Conservation (phyloP, 2,113 vertebrate species). For the Mastomys natalensis region DNA sequence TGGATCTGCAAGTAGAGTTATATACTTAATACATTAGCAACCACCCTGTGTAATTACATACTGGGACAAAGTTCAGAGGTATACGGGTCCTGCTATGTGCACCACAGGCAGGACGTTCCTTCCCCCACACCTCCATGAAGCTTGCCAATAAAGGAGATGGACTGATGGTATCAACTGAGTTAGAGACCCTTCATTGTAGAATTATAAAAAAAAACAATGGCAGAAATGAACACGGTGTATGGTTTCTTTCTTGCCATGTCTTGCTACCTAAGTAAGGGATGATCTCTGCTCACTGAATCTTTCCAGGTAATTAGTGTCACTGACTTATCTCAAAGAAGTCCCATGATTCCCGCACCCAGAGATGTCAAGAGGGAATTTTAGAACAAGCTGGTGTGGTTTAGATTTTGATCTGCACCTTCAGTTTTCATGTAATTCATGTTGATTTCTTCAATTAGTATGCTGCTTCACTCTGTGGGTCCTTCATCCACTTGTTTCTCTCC, state of each 20-base stretch:
- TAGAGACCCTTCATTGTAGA: conserved; percentile 55
- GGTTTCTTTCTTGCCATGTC: conserved; percentile 6
- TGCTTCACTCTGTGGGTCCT: conserved; percentile 83
- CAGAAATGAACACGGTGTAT: not conserved
- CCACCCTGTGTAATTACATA: not conserved
- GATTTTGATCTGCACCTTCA: conserved; percentile 84
- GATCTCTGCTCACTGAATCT: conserved; percentile 71
- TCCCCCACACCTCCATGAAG: not conserved
- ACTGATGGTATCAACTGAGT: not conserved
- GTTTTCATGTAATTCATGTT: conserved; percentile 86
- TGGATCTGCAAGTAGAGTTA: not conserved
- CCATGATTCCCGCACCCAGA: conserved; percentile 75
- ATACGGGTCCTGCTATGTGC: not conserved
- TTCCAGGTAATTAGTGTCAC: conserved; percentile 81
- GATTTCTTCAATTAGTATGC: conserved; percentile 86
- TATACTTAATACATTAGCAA: not conserved
- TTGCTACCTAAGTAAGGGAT: conserved; percentile 54
- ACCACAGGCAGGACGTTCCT: not conserved
- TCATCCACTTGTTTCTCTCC: conserved; percentile 82
- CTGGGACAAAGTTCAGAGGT: not conserved
- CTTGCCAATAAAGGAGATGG: not conserved
- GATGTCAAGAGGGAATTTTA: conserved; percentile 78
- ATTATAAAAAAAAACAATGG: conserved; percentile 27
- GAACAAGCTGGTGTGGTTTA: conserved; percentile 77
- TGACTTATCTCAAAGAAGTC: conserved; percentile 79